These are phyloP conservation scores for Piliocolobus tephrosceles DNA, from an alignment of 2,113 vertebrate species.

Conservation along the genomic window DNA sequence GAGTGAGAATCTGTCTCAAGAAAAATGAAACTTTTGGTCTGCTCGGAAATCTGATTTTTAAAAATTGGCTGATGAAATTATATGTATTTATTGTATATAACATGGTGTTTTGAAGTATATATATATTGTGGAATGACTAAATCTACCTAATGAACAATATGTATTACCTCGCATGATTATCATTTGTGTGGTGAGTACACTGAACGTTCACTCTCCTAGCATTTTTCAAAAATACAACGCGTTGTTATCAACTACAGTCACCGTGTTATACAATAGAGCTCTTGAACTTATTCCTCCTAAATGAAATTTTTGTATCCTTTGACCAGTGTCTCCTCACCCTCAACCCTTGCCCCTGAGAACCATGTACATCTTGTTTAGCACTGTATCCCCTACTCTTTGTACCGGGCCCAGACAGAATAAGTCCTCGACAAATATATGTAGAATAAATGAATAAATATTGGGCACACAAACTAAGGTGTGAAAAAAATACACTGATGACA, in stretches of 20 bases:
- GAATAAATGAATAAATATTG: neutral
- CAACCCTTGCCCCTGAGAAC: neutral
- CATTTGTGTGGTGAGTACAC: neutral
- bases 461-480: neutral
- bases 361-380: neutral
- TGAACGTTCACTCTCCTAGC: neutral
- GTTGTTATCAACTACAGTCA: neutral
- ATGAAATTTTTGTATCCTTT: neutral
- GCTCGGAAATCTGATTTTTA: neutral
- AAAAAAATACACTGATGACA: neutral
- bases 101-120: neutral
- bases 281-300: neutral
- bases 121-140: neutral
- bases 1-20: neutral
- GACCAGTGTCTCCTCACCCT: neutral
- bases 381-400: neutral
- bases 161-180: neutral
- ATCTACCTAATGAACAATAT: neutral
- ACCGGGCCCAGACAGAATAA: neutral
- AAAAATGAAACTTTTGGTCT: neutral
- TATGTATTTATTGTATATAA: neutral
- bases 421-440: neutral
- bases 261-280: neutral
- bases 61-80: neutral
- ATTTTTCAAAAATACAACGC: neutral